A percentile compares a stretch with the other conserved stretches of the same genome.
Evolutionary conservation across 2,797 vertebrate species (phyloP).

Genomic region (Aratinga solstitialis): DNA sequence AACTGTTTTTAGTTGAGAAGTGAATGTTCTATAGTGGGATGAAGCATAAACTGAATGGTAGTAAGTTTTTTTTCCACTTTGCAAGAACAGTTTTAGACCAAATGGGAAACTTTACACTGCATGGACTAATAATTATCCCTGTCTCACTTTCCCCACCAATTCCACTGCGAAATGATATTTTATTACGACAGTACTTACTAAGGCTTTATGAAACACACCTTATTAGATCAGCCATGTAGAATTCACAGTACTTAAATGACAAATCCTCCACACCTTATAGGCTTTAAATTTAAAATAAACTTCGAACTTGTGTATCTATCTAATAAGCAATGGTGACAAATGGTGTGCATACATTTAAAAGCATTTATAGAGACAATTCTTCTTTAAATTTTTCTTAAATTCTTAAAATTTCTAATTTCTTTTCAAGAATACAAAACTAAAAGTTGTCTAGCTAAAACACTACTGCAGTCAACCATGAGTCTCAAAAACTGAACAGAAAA

Average conservation of each 20-base stretch:
- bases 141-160: background rate
- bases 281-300: constrained; percentile 39
- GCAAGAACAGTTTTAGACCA: background rate
- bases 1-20: background rate
- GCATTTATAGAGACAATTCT: background rate
- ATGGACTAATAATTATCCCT: background rate
- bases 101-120: background rate
- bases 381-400: background rate
- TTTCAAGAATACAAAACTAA: background rate
- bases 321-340: background rate
- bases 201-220: background rate
- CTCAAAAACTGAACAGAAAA: background rate
- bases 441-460: background rate
- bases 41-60: background rate
- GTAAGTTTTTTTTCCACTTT: background rate
- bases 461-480: background rate
- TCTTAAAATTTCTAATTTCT: background rate
- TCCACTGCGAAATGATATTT: background rate
- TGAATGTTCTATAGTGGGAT: background rate
- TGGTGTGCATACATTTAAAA: constrained; percentile 21
- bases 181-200: constrained; percentile 21
- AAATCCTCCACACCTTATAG: constrained; percentile 6
- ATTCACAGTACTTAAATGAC: constrained; percentile 53
- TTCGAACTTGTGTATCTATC: background rate
- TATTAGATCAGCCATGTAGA: constrained; percentile 22